Base-by-base conservation (phyloP, 1,140 invertebrate genomes). In the Diorhabda sublineata region DNA sequence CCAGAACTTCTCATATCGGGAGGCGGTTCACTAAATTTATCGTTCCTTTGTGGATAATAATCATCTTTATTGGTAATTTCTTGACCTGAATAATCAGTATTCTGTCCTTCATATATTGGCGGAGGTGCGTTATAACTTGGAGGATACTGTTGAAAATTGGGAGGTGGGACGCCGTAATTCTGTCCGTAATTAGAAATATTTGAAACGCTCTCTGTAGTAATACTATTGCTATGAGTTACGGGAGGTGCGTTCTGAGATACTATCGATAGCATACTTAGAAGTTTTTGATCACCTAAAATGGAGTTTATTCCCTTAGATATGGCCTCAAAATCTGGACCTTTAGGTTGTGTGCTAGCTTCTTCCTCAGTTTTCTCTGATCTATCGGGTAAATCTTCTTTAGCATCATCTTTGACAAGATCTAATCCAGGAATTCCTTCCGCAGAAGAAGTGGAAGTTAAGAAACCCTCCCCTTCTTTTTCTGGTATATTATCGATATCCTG, bases 271-370 rank as follows among this genome's bases (percentile, higher is more conserved):
- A 87, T 86, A 74, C 83, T 85, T 74, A 87, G 79, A 52, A 87
- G 81, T 76, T 86, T 87, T 67, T 83, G 82, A 81, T 87, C 85
- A 2, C 85, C 86, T n/a, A 87, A 76, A 62, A 87, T 87, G 69
- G 81, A 83, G 76, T 85, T 85, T 62, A 87, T 85, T 26, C 85
- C 85, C 75, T 84, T 85, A 3, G 86, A 87, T 70, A 87, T 84
- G 45, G 80, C 85, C 47, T 83, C 82, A 67, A 86, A 83, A 78
- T 87, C 85, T 47, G 85, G 84, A 45, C 70, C 75, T 45, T 11
- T 42, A 69, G 62, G 7, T 44, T 71, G 61, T n/a, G 58, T 9
- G 58, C 11, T 11, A 26, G n/a, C 61, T 41, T 73, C 71, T 3
- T 81, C 58, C 26, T 72, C 77, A 61, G 79, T 79, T 73, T 79